Conservation (phyloP, 2,797 vertebrate species). For the Malurus splendens region DNA sequence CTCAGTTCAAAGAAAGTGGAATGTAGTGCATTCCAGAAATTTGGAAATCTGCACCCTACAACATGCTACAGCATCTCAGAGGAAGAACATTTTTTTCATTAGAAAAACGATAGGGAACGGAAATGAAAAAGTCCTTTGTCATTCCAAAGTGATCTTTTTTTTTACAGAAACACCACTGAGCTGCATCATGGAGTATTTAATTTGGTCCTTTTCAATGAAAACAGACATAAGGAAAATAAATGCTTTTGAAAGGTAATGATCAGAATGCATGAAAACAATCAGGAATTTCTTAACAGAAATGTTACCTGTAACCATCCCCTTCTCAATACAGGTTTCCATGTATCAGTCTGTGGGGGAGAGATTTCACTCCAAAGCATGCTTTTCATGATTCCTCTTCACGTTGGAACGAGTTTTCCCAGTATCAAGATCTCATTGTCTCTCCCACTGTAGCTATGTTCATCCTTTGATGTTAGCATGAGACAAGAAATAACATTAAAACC, state of each 20-base stretch:
- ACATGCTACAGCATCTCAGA: background rate
- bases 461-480: background rate
- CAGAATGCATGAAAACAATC: background rate
- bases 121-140: background rate
- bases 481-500: background rate
- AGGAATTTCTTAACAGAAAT: background rate
- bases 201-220: background rate
- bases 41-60: background rate
- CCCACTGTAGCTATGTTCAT: background rate
- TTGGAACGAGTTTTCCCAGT: background rate
- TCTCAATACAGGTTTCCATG: background rate
- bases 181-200: background rate
- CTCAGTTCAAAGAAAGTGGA: background rate
- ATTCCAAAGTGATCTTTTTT: background rate
- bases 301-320: background rate
- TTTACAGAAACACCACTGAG: background rate
- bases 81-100: background rate
- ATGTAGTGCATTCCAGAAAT: background rate
- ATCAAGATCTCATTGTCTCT: background rate
- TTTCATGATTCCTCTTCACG: background rate
- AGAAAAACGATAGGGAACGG: background rate
- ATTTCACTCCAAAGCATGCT: background rate
- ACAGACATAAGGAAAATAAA: background rate
- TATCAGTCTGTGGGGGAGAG: no score
- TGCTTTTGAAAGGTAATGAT: background rate